Conservation (phyloP, 2,113 vertebrate genomes). For the Charadrius vociferus region DNA sequence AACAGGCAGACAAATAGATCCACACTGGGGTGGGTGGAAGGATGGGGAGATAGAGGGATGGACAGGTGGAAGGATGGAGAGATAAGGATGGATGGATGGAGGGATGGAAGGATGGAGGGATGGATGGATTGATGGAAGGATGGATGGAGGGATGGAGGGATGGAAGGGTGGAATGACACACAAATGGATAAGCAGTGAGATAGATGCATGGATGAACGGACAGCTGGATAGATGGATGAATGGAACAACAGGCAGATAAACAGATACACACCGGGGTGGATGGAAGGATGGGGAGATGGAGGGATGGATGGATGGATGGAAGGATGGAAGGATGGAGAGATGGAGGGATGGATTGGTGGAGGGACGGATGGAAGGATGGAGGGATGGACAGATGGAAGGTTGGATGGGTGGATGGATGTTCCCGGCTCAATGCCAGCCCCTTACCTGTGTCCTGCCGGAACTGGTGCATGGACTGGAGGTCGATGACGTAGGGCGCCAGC, state of each 20-base stretch:
- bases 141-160: background rate
- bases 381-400: accelerated
- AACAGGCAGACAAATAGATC: too few species aligned
- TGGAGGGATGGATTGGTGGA: too few species aligned
- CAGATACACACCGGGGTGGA: too few species aligned
- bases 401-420: accelerated
- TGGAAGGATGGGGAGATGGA: too few species aligned
- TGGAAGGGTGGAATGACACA: accelerated
- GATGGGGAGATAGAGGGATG: background rate
- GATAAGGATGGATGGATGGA: background rate
- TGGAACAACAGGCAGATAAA: too few species aligned
- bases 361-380: accelerated
- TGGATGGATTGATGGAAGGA: too few species aligned
- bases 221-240: too few species aligned
- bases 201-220: too few species aligned
- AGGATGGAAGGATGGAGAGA: background rate
- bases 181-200: background rate
- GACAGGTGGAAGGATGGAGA: background rate
- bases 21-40: too few species aligned
- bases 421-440: background rate
- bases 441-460: constrained; percentile 96
- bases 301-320: background rate
- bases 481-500: constrained; percentile 92
- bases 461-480: constrained; percentile 98
- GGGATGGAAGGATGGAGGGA: background rate